Percentiles rank a stretch among this genome's conserved stretches.
These are phyloP conservation scores for Drosophila gunungcola DNA, from an alignment of 1,140 invertebrate genomes.

Conservation along the genomic window DNA sequence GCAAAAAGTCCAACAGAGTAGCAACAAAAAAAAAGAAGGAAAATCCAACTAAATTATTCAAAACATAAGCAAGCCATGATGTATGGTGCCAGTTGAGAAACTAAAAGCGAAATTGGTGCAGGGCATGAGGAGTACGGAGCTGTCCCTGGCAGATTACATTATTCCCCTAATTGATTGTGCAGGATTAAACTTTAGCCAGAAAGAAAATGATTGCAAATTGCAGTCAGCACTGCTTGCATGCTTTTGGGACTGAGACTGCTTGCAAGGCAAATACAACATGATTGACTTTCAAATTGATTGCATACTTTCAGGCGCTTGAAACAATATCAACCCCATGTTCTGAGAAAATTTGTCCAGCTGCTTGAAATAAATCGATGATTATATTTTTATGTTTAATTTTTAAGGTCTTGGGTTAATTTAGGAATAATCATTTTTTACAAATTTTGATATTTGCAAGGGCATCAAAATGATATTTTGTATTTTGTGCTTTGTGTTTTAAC, in stretches of 20 bases:
- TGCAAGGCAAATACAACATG: constrained; percentile 6
- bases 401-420: no score
- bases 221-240: constrained; percentile 18
- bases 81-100: constrained; percentile 30
- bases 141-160: constrained; percentile 43
- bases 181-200: constrained; percentile 32
- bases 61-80: constrained; percentile 75
- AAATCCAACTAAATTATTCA: constrained; percentile 69
- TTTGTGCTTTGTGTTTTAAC: no score
- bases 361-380: no score
- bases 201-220: constrained; percentile 32
- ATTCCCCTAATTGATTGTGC: constrained; percentile 53
- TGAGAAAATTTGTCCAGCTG: not conserved
- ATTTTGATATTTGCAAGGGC: no score
- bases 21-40: constrained; percentile 9
- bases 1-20: constrained; percentile 46
- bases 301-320: constrained; percentile 29
- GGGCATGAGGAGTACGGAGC: not conserved
- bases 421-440: no score
- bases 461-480: no score
- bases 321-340: not conserved
- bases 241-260: constrained; percentile 18
- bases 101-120: constrained; percentile 18
- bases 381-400: no score
- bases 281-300: constrained; percentile 31